Evolutionary conservation across 1,140 invertebrate genomes (phyloP), one percentile per base, ranked within the genome.

Genomic region (Aphelinus certus): DNA sequence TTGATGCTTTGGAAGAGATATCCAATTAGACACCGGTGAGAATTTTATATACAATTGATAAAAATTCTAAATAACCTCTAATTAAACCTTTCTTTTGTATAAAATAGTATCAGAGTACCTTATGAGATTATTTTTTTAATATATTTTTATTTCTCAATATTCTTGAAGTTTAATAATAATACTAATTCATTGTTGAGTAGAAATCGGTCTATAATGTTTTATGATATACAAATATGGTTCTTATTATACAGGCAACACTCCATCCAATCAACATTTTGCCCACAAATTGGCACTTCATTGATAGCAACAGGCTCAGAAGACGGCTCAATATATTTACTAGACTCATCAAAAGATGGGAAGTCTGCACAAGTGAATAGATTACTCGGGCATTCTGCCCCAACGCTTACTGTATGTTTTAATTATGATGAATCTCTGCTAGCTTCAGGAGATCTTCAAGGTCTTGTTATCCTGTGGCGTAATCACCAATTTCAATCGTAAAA

Each of bases 391-490:
- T 93, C 94, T 7, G 91, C 92, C 57, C 91, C 95, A 2, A 94
- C 96, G 48, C 86, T 96, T 3, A 93, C 95, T 71, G 92, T 97
- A 9, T 93, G 92, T 80, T 96, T 97, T 84, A 96, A 96, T 88
- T 95, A 95, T 88, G 95, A 97, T 87, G 95, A 97, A 88, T 94
- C 94, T 83, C 88, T 96, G 75, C 88, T 97, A 49, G 95, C 95
- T 58, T 95, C 94, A 48, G 94, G 93, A 83, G 96, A 97, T 89
- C 88, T 92, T 69, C 91, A 94, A 80, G 95, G 95, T 6, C 91
- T 95, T 79, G 93, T 97, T 73, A 96, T 97, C 81, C 90, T 96
- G 67, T 96, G 95, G 95, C 92, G 94, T 77, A 89, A 86, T 81
- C 79, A 79, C 73, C 75, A 73, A 57, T 73, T 47, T 55, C 71